Conservation (phyloP, 1,140 invertebrate genomes). For the Bombus pascuorum region DNA sequence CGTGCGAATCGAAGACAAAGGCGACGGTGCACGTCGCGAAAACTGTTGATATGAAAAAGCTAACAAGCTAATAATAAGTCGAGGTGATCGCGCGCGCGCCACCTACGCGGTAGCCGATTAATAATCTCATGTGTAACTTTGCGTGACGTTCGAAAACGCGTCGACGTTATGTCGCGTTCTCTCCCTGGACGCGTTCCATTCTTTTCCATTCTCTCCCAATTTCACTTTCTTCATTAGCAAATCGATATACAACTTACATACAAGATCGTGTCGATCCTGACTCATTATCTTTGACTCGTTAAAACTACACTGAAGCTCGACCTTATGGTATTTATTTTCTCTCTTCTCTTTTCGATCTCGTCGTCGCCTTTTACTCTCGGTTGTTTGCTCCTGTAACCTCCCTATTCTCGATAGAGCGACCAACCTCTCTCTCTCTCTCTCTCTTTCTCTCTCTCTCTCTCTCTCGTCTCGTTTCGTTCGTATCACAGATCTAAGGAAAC, state of each 20-base stretch:
- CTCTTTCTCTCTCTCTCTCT: not conserved
- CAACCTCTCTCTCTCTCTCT: not conserved
- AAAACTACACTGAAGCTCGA: slow-evolving; percentile 42
- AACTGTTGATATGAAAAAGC: slow-evolving; percentile 61
- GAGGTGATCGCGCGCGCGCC: slow-evolving; percentile 44
- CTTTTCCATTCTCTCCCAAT: not conserved
- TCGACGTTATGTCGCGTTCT: slow-evolving; percentile 42
- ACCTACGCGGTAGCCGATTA: slow-evolving; percentile 45
- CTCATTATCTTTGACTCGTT: slow-evolving; percentile 15
- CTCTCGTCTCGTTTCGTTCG: slow-evolving; percentile 48
- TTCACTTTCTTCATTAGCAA: slow-evolving; percentile 5
- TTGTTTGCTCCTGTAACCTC: slow-evolving; percentile 25
- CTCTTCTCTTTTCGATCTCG: not conserved
- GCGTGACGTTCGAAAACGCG: slow-evolving; percentile 64
- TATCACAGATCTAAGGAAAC: slow-evolving; percentile 78
- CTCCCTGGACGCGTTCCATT: slow-evolving; percentile 14
- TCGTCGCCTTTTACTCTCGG: slow-evolving; percentile 5
- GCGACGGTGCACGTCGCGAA: slow-evolving; percentile 47
- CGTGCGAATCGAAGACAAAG: slow-evolving; percentile 55
- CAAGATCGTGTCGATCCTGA: not conserved
- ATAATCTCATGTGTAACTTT: slow-evolving; percentile 78
- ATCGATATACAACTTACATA: slow-evolving; percentile 12
- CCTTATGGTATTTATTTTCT: slow-evolving; percentile 5
- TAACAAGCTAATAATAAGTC: slow-evolving; percentile 47
- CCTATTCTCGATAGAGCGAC: not conserved